phyloP scores from a whole-genome alignment of 2,888 invertebrate species.

The Phalera bucephala region DNA sequence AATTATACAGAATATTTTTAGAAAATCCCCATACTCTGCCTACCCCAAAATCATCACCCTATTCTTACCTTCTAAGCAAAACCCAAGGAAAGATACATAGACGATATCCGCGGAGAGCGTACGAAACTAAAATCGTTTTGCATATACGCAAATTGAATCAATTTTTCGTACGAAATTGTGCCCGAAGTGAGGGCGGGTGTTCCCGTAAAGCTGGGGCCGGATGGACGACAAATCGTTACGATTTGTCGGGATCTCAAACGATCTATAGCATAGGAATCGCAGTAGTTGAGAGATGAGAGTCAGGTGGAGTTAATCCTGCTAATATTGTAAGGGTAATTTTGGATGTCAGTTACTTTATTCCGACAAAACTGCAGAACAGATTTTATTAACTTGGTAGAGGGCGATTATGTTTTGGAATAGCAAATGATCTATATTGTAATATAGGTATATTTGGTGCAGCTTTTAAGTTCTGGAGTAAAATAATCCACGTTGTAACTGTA shows the following conservation, averaged over 20 bases:
- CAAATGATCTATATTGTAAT: no score
- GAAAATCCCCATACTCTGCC: no score
- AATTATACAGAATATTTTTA: no score
- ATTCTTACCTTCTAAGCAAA: conserved; percentile 6
- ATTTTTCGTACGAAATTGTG: conserved; percentile 66
- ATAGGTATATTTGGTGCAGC: conserved; percentile 9
- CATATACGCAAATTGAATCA: conserved; percentile 68
- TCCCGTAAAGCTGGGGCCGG: conserved; percentile 36
- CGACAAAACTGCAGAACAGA: no score
- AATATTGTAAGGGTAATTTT: no score
- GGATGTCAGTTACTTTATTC: no score
- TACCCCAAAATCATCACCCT: neutral
- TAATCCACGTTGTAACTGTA: no score
- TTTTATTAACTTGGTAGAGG: no score
- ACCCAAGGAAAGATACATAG: conserved; percentile 17
- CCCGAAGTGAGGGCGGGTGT: conserved; percentile 30
- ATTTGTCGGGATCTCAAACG: conserved; percentile 36
- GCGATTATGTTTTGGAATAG: no score
- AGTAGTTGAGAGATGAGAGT: conserved; percentile 29
- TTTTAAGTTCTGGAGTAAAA: no score
- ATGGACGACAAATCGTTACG: conserved; percentile 42
- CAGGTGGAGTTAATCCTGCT: conserved; percentile 16
- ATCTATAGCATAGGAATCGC: conserved; percentile 31
- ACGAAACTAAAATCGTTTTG: conserved; percentile 53
- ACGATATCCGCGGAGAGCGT: conserved; percentile 23